Base-by-base conservation (phyloP, 1,140 invertebrate species). In the Penaeus chinensis region DNA sequence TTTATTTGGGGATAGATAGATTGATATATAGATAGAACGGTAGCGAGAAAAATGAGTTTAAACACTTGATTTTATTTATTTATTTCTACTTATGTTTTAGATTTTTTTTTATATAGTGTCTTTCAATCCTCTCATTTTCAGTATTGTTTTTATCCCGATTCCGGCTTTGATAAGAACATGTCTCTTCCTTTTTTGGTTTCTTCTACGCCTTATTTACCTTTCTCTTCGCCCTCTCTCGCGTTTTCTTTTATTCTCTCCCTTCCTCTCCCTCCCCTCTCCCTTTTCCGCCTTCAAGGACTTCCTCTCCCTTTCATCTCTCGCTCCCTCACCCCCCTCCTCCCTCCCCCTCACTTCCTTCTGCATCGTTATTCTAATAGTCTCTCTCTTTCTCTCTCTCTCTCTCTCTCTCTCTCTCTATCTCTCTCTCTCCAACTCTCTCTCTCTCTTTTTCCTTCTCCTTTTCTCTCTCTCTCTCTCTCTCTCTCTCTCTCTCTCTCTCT, bases 301-400 rank as follows among this genome's bases (percentile, higher is more conserved):
- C 66, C 27, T 27, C 66, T n/a, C 22, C 66, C 66, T 69, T 69
- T 27, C 66, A 27, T 27, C 66, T n/a, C 66, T 69, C 22, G 8
- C 27, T n/a, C 79, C 42, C 42, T 24, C 79, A 60, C 79, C 60
- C 37, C 42, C 42, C 54, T 80, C 5, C 78, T 80, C 5, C 78
- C 78, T 80, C 60, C n/a, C 32, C 60, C 10, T 18, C 47, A 32
- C 27, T 60, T 20, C 42, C 42, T 42, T 80, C 78, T 80, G 18
- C 60, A 22, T n/a, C 32, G 20, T n/a, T 54, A 80, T 32, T 62
- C 60, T 22, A 20, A 47, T 18, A 22, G 20, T 81, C 78, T n/a
- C 78, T 81, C 20, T 81, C 78, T 69, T 3, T 32, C 61, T 69
- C 16, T 47, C 65, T 65, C 61, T 65, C 69, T 42, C 37, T 66